These are phyloP conservation scores for Drosophila aff. DNA, from an alignment of 1,140 invertebrate species.

Conservation along the genomic window DNA sequence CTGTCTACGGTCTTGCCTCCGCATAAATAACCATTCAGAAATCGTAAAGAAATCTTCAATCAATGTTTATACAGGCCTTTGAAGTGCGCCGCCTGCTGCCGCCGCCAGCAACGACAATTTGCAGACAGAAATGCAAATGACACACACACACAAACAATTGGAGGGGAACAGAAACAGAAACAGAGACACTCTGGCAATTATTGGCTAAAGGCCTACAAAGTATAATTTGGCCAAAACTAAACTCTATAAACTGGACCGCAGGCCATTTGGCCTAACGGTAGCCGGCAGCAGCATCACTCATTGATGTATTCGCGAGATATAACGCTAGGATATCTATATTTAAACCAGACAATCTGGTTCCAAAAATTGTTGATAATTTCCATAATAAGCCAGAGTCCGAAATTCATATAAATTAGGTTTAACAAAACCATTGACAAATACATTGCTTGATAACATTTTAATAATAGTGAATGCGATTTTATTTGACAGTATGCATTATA, in stretches of 20 bases:
- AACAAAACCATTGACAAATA: constrained; percentile 39
- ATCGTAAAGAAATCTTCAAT: constrained; percentile 84
- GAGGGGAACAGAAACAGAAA: constrained; percentile 4
- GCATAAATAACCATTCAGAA: constrained; percentile 84
- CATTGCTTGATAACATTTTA: constrained; percentile 35
- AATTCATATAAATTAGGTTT: constrained; percentile 44
- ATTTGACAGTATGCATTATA: constrained; percentile 32
- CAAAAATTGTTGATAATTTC: constrained; percentile 8
- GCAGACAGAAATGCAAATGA: constrained; percentile 79
- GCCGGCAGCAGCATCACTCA: constrained; percentile 10
- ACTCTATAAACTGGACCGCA: constrained; percentile 1
- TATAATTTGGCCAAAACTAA: constrained; percentile 29
- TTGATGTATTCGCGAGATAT: constrained; percentile 4
- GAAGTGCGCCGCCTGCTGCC: constrained; percentile 60
- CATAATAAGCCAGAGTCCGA: constrained; percentile 22
- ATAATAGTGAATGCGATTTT: constrained; percentile 38
- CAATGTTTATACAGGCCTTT: constrained; percentile 82
- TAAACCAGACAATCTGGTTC: constrained; percentile 27
- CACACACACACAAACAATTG: constrained; percentile 41
- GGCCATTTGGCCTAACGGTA: constrained; percentile 36
- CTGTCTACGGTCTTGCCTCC: constrained; percentile 62
- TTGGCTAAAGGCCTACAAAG: constrained; percentile 35
- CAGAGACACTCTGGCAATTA: constrained; percentile 25
- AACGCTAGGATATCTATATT: constrained; percentile 19
- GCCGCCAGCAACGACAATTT: constrained; percentile 75